Evolutionary conservation across 35 echinoderm and acorn worm species (phyloP), one percentile per base, ranked within the genome.

Genomic region (Diadema setosum): DNA sequence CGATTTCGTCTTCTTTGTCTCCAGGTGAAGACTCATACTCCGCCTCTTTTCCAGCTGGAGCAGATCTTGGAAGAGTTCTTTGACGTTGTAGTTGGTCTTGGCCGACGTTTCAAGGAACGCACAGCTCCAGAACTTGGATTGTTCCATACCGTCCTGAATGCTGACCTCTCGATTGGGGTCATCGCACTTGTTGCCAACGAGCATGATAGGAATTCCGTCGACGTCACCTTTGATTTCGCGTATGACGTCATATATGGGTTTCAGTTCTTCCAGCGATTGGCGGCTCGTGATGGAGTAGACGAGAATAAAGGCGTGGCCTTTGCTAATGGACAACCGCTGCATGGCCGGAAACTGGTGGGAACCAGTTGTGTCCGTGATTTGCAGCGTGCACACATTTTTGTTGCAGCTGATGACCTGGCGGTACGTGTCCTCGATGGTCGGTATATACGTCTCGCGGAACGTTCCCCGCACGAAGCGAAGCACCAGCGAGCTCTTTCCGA

Each of bases 301-400:
- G 23, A 99, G 58, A 80, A 99, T 99, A 63, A 99, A 99, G 48
- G 96, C 96, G 75, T 99, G 96, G 36, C 96, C 96, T 81, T 99
- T 94, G 69, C 88, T 92, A 70, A 99, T 99, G 21, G 96, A 99
- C 82, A 99, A 84, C 6, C 96, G 85, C 76, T 99, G 96, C 96
- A 99, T 99, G 52, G 96, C 96, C 37, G 96, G 96, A 67, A 99
- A 99, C 64, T 99, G 96, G 24, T 99, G 96, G 14, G 96, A 99
- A 1, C 96, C 96, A 2, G 96, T 99, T 5, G 96, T 99, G 75
- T 99, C 96, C 17, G 96, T 99, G 18, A 99, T 99, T 35, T 99
- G 96, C 5, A 99, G 83, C 1, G 96, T 99, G 65, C 96, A 99
- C 24, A 99, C 96, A 58, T 99, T 99, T 70, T 99, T 99, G 78